phyloP scores from a whole-genome alignment of 2,113 vertebrate species.

The Chascanopsetta lugubris region DNA sequence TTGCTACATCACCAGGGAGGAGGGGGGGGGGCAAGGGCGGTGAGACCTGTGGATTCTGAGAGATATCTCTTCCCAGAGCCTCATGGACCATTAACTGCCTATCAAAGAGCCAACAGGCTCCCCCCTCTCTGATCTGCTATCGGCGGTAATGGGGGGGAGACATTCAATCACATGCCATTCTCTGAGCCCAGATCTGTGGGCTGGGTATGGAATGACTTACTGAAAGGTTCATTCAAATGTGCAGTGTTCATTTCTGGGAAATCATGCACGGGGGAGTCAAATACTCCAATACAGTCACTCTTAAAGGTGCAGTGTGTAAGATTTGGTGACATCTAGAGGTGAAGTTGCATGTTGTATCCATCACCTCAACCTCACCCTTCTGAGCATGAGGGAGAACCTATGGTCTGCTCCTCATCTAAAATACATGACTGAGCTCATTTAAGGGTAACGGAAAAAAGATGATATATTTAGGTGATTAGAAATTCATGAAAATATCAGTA shows the following conservation, averaged over 20 bases:
- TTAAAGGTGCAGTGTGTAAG: too few relatives aligned
- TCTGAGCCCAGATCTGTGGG: conserved; percentile 24
- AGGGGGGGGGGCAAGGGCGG: conserved; percentile 63
- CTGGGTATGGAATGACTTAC: neutral
- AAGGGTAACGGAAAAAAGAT: too few relatives aligned
- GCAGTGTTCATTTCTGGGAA: conserved; percentile 1
- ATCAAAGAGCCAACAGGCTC: conserved; percentile 82
- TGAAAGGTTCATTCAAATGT: neutral
- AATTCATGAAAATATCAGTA: too few relatives aligned
- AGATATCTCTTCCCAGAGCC: conserved; percentile 79
- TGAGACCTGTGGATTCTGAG: conserved; percentile 82
- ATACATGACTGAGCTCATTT: too few relatives aligned
- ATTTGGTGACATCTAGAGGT: too few relatives aligned
- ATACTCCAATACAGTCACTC: too few relatives aligned
- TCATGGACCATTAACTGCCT: conserved; percentile 81
- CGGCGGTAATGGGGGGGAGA: conserved; percentile 77
- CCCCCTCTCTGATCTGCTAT: conserved; percentile 69
- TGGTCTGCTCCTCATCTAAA: too few relatives aligned
- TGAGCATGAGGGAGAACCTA: too few relatives aligned
- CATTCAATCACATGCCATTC: conserved; percentile 54
- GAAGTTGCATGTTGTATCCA: too few relatives aligned
- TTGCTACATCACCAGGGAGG: conserved; percentile 59
- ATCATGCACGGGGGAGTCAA: too few relatives aligned
- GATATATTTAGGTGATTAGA: too few relatives aligned
- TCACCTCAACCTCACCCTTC: too few relatives aligned